These are phyloP conservation scores for Phaonia tiefii DNA, from an alignment of 2,888 invertebrate genomes.

Conservation along the genomic window DNA sequence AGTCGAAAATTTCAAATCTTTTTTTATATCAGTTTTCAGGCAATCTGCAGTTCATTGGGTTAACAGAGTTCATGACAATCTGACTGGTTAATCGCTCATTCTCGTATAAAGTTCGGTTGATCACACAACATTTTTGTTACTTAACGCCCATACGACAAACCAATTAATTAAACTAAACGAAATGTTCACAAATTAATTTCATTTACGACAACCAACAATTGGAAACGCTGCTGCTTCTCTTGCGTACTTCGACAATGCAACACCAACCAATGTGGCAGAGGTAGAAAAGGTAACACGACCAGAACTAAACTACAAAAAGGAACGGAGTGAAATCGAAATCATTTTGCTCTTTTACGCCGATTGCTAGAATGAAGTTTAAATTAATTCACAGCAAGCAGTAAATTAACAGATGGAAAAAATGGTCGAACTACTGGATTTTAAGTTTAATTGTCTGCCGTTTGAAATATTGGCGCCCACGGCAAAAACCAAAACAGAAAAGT, in stretches of 20 bases:
- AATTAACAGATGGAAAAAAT: conserved; percentile 25
- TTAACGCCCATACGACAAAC: conserved; percentile 20
- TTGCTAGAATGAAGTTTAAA: conserved; percentile 34
- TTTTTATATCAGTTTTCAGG: too few species aligned
- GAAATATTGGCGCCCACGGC: conserved; percentile 75
- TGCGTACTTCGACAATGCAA: background rate
- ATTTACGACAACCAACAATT: conserved; percentile 32
- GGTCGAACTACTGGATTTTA: conserved; percentile 25
- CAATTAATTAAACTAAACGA: conserved; percentile 77
- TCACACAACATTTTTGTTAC: background rate
- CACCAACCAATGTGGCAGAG: background rate
- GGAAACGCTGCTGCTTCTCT: conserved; percentile 27
- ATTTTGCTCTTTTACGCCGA: background rate
- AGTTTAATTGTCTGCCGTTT: conserved; percentile 72
- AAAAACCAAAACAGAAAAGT: conserved; percentile 23
- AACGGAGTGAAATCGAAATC: background rate
- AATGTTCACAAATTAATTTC: conserved; percentile 75
- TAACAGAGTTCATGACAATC: background rate
- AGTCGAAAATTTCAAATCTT: too few species aligned
- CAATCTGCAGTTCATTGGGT: background rate
- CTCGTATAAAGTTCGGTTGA: background rate
- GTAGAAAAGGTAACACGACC: too few species aligned
- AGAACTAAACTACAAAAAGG: too few species aligned
- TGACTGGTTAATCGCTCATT: background rate
- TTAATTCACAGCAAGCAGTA: conserved; percentile 58